Evolutionary conservation across 2,113 vertebrate species (phyloP), one percentile per base, ranked within the genome.

Genomic region (Mastomys natalensis): DNA sequence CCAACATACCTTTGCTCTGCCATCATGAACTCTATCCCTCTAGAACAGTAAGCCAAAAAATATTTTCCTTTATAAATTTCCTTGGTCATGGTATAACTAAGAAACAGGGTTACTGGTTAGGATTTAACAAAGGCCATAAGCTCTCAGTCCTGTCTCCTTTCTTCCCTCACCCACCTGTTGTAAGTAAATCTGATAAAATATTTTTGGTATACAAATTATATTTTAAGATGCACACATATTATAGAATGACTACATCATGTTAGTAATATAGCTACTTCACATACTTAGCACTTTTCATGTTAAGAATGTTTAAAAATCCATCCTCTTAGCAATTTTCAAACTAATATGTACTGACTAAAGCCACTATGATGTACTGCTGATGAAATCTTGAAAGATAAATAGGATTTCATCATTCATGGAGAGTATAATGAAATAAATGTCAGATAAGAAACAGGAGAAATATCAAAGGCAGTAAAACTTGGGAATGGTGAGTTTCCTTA

Each of bases 401-500:
- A 94, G 91, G 48, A 93, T 70, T 87, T 84, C 51, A 80, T 51
- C 31, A 87, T 12, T 12, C n/a, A 80, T 31, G 24, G 21, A 77
- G 82, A 80, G 1, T 48, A 74, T 64, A 40, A 73, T 81, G 26
- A 72, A 73, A 64, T 82, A 95, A 66, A 87, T 21, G 31, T 64
- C 73, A 90, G 72, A 12, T 93, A 87, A 95, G 43, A 37, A 95
- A 96, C 0, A 91, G 80, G 84, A 91, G 89, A 91, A 93, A 93
- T 29, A 76, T 91, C 22, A 80, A 62, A 72, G 34, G 48, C 64
- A 87, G 86, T 60, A 66, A n/a, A 82, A 76, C 24, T 24, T 74
- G 85, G 26, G 93, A 96, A 89, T 85, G n/a, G 76, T 21, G 45
- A 60, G 60, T 48, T 89, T 91, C 64, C 31, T 88, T 55, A 29